phyloP scores from a whole-genome alignment of 2,797 vertebrate genomes.

The Myotis findleyi region DNA sequence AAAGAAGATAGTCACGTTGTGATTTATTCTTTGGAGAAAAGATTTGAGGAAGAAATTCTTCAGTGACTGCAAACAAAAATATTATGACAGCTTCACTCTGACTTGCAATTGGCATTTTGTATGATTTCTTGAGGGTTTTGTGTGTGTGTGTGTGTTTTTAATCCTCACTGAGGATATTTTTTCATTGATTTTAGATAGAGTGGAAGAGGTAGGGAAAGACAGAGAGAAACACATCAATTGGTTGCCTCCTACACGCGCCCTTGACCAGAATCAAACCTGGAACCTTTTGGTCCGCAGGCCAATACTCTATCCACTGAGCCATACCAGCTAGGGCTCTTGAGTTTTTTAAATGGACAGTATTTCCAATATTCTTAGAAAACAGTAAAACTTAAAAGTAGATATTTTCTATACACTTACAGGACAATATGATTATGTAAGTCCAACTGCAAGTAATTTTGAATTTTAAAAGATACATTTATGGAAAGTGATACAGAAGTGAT shows the following conservation, averaged over 20 bases:
- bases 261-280: no score
- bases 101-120: conserved; percentile 11
- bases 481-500: conserved; percentile 11
- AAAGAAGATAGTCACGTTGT: conserved; percentile 10
- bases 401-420: background rate
- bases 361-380: conserved; percentile 52
- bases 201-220: no score
- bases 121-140: conserved; percentile 30
- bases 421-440: conserved; percentile 9
- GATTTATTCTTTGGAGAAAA: conserved; percentile 24
- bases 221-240: no score
- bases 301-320: no score
- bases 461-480: conserved; percentile 44
- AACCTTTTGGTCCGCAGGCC: no score
- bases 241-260: no score
- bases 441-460: conserved; percentile 9
- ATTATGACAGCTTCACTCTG: background rate
- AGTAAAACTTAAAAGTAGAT: conserved; percentile 31
- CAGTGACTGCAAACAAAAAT: conserved; percentile 16
- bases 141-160: no score
- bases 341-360: conserved; percentile 36
- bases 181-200: no score
- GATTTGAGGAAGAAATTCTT: conserved; percentile 53
- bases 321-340: background rate
- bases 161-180: no score